Evolutionary conservation across 2,888 invertebrate species (phyloP).

Genomic region (Nomada goodeniana): DNA sequence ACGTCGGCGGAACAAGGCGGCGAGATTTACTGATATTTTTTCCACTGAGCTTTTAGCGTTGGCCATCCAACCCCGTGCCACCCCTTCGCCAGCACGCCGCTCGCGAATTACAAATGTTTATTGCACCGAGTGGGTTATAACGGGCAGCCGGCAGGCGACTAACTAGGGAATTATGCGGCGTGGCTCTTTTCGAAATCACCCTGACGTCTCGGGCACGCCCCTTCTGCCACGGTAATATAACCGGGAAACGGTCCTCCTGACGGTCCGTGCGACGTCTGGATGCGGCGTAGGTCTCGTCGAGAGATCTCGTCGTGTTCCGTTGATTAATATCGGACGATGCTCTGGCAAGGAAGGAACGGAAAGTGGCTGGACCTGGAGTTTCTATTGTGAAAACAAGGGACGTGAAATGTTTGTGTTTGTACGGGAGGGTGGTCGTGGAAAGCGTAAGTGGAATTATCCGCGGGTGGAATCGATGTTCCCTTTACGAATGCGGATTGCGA

Average conservation of each 20-base stretch:
- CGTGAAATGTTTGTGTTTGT: background rate
- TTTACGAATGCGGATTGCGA: too few species aligned
- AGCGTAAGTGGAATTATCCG: background rate
- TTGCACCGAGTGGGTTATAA: constrained; percentile 69
- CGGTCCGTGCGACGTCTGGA: constrained; percentile 33
- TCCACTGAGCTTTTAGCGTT: constrained; percentile 69
- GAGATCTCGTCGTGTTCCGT: constrained; percentile 15
- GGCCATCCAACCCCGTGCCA: constrained; percentile 16
- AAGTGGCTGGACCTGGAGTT: background rate
- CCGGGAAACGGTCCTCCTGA: constrained; percentile 28
- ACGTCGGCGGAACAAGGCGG: constrained; percentile 66
- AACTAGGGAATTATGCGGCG: constrained; percentile 70
- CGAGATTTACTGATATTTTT: constrained; percentile 74
- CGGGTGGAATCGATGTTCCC: too few species aligned
- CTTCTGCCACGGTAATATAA: constrained; percentile 38
- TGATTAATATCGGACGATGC: constrained; percentile 24
- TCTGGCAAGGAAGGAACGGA: background rate
- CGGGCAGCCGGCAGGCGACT: constrained; percentile 68
- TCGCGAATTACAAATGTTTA: constrained; percentile 74
- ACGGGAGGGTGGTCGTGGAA: too few species aligned
- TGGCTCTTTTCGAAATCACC: constrained; percentile 67
- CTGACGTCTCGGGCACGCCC: constrained; percentile 37
- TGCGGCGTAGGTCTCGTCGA: background rate
- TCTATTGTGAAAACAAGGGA: constrained; percentile 1
- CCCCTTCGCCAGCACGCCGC: constrained; percentile 33